Percentiles rank a stretch among this genome's conserved stretches.
phyloP scores from a whole-genome alignment of 2,797 vertebrate genomes.

The Siniperca undulata region DNA sequence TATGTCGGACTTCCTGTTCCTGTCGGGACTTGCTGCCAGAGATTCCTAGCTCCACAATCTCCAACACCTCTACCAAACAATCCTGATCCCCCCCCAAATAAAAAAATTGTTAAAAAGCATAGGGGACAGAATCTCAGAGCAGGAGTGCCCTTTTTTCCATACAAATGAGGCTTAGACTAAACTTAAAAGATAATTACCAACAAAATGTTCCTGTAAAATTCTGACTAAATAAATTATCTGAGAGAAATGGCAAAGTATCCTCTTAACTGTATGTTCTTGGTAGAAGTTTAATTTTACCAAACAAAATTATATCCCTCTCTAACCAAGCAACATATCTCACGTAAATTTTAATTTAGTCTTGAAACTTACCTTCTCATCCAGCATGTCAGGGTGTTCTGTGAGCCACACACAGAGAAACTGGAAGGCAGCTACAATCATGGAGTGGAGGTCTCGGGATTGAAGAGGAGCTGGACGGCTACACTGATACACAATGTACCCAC shows the following conservation, averaged over 20 bases:
- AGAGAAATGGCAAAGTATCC: background rate
- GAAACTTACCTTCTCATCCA: conserved; percentile 92
- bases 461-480: conserved; percentile 95
- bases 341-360: background rate
- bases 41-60: conserved; percentile 97
- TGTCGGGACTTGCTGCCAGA: conserved; percentile 96
- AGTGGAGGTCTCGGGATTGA: conserved; percentile 96
- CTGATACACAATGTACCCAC: conserved; percentile 95
- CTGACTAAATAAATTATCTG: background rate
- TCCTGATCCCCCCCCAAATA: conserved; percentile 83
- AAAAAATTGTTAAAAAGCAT: background rate
- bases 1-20: conserved; percentile 94
- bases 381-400: conserved; percentile 94
- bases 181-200: background rate
- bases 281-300: background rate
- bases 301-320: background rate
- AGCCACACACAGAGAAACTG: conserved; percentile 98
- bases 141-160: background rate
- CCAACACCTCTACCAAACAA: conserved; percentile 95
- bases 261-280: background rate
- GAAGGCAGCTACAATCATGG: conserved; percentile 98
- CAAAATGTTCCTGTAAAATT: background rate
- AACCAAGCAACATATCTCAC: background rate
- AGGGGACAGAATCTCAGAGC: background rate
- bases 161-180: background rate